Evolutionary conservation across 1,140 invertebrate genomes (phyloP), one percentile per base, ranked within the genome.

Genomic region (Dreissena polymorpha): DNA sequence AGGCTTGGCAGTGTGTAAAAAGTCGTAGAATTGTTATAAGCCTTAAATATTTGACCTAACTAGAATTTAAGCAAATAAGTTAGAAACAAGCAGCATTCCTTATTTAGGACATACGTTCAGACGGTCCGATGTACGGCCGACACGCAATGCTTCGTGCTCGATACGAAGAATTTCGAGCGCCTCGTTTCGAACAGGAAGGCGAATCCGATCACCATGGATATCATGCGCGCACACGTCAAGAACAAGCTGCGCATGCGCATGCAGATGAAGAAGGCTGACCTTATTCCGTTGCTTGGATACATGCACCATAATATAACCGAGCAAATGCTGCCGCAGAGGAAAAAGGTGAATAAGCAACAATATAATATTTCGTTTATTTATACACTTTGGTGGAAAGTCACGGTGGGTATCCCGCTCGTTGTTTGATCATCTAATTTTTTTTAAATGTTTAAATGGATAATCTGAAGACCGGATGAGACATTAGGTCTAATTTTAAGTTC

Each of bases 141-240:
- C 57, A 91, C 89, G 10, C 86, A 91, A 39, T 90, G 90, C 0
- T 92, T 89, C 79, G 85, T 90, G 23, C 83, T 93, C 39, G 89
- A 92, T 63, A 78, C 90, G 25, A 90, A 91, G 75, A 93, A 91
- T 79, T 91, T 91, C 78, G 92, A 93, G 55, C 78, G 92, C 51
- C 71, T 93, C 8, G 86, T 93, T 16, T 83, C 87, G 21, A 53
- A 69, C 55, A 69, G 75, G 60, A 88, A 89, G 57, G 86, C 86
- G 49, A 93, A 92, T 69, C 83, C 86, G 14, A 50, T 80, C 13
- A 92, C 90, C 8, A 72, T 90, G 27, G 87, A 91, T 27, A 63
- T 89, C 8, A 88, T 93, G 71, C 83, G 87, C 69, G 83, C 89
- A 57, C 73, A 86, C 68, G 90, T 90, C 25, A 86, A 87, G 76